These are phyloP conservation scores for Melanotaenia nigrans DNA, from an alignment of 2,797 vertebrate genomes.

Conservation along the genomic window DNA sequence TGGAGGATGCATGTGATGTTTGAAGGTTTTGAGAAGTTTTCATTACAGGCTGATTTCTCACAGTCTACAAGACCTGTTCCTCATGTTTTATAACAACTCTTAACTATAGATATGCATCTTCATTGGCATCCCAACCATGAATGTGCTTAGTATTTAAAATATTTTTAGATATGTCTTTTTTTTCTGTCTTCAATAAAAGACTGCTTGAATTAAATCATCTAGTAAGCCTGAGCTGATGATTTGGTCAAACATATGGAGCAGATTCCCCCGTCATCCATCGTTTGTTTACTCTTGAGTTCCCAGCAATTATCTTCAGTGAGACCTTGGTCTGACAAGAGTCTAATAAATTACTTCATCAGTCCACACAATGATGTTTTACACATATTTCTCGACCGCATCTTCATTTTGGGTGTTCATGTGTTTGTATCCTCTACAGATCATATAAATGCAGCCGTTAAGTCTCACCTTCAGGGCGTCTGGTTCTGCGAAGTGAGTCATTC, in stretches of 20 bases:
- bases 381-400: neutral
- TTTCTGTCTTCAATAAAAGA: too few relatives aligned
- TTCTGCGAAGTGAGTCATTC: constrained; percentile 87
- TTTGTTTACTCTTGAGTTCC: neutral
- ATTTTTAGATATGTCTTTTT: neutral
- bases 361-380: neutral
- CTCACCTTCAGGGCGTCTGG: constrained; percentile 93
- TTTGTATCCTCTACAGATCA: too few relatives aligned
- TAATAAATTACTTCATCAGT: neutral
- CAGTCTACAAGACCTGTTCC: too few relatives aligned
- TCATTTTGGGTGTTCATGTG: neutral
- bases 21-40: neutral
- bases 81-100: neutral
- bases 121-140: neutral
- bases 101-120: neutral
- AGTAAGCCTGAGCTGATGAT: too few relatives aligned
- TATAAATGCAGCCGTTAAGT: neutral
- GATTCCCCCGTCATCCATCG: neutral
- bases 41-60: neutral
- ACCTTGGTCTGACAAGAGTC: neutral
- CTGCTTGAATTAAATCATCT: too few relatives aligned
- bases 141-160: neutral
- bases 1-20: neutral
- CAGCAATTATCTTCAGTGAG: neutral
- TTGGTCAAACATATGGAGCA: too few relatives aligned